Percentiles rank a stretch among this genome's conserved stretches.
Conservation (phyloP, 2,113 vertebrate species). For the Pomatostomus ruficeps region DNA sequence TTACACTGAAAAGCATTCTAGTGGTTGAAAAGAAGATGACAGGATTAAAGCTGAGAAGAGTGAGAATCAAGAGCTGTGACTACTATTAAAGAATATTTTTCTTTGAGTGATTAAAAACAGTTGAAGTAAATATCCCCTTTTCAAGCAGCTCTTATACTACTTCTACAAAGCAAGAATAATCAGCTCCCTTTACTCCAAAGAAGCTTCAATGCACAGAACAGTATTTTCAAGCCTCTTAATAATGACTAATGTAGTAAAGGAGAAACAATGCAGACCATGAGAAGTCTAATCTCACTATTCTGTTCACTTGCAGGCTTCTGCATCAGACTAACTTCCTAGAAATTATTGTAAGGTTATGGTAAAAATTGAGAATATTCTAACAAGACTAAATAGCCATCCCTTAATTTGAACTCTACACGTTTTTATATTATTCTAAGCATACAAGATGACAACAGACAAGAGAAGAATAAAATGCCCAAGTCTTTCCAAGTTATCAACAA, state of each 20-base stretch:
- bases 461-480: not conserved
- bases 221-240: not conserved
- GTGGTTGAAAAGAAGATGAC: not conserved
- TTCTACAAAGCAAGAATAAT: not conserved
- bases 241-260: not conserved
- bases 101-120: not conserved
- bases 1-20: not conserved
- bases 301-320: not conserved
- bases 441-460: accelerated
- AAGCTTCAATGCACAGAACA: not conserved
- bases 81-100: not conserved
- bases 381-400: not conserved
- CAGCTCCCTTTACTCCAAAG: not conserved
- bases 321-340: not conserved
- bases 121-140: not conserved
- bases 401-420: accelerated
- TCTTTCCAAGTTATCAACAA: not conserved
- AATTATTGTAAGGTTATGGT: not conserved
- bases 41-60: not conserved
- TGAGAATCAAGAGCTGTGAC: not conserved
- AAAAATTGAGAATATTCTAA: not conserved
- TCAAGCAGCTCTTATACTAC: not conserved
- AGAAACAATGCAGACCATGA: not conserved
- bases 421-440: not conserved
- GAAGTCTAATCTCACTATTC: not conserved